A percentile compares a stretch with the other conserved stretches of the same genome.
Evolutionary conservation across 2,113 vertebrate species (phyloP).

Genomic region (Ifrita kowaldi): DNA sequence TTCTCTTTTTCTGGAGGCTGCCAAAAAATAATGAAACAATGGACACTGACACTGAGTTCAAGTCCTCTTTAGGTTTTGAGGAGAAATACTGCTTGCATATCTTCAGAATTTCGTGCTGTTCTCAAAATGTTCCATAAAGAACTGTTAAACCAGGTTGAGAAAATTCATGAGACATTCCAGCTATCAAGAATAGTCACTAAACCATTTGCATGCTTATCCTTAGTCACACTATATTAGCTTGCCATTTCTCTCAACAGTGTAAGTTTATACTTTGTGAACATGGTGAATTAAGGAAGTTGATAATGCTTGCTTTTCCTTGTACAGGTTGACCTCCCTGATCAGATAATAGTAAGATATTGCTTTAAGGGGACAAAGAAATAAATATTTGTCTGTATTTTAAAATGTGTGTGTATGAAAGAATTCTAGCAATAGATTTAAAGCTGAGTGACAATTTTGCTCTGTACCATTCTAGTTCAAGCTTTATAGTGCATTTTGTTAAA

Average conservation of each 20-base stretch:
- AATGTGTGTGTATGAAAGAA: not conserved
- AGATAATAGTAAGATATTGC: not conserved
- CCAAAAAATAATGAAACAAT: not conserved
- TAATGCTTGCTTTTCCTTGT: not conserved
- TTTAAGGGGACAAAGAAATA: not conserved
- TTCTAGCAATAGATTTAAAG: not conserved
- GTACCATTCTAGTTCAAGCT: not conserved
- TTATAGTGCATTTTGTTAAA: not conserved
- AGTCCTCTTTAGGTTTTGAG: not conserved
- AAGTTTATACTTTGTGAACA: slow-evolving; percentile 14
- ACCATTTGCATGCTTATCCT: not conserved
- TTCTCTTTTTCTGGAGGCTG: not conserved
- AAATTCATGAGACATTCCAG: not conserved
- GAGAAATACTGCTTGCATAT: not conserved
- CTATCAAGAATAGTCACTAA: not conserved
- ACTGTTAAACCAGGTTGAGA: not conserved
- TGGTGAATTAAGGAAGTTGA: not conserved
- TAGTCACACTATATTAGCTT: slow-evolving; percentile 1
- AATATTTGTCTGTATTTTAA: not conserved
- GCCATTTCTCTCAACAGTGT: not conserved
- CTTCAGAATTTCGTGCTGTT: not conserved
- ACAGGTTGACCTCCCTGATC: not conserved
- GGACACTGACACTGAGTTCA: not conserved
- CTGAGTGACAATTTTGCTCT: not conserved
- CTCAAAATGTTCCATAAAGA: not conserved